Percentiles rank a stretch among this genome's conserved stretches.
These are phyloP conservation scores for Anarsia innoxiella DNA, from an alignment of 2,888 invertebrate species.

Conservation along the genomic window DNA sequence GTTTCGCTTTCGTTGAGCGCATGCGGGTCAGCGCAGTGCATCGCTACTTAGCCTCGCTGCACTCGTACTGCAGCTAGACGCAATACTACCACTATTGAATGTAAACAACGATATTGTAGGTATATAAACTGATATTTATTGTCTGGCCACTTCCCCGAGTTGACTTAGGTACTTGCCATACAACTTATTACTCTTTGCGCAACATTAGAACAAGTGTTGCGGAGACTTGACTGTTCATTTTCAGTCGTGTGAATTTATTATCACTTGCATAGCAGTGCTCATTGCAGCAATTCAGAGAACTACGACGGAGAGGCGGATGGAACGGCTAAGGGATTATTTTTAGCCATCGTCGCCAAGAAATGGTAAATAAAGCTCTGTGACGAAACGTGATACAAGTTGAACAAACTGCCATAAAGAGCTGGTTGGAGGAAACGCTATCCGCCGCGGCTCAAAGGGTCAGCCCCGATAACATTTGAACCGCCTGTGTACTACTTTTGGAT, in stretches of 20 bases:
- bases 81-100: constrained; percentile 13
- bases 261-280: constrained; percentile 25
- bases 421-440: constrained; percentile 45
- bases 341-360: constrained; percentile 36
- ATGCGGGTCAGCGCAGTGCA: constrained; percentile 47
- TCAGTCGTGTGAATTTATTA: constrained; percentile 30
- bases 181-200: too few species aligned
- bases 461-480: constrained; percentile 53
- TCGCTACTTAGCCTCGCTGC: constrained; percentile 29
- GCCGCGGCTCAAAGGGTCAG: constrained; percentile 31
- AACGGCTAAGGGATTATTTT: constrained; percentile 41
- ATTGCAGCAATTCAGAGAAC: constrained; percentile 37
- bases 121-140: not conserved
- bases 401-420: constrained; percentile 56
- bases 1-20: constrained; percentile 61
- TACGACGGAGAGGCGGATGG: constrained; percentile 34
- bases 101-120: not conserved
- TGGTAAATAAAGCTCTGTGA: constrained; percentile 51
- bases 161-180: too few species aligned
- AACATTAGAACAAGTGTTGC: too few species aligned
- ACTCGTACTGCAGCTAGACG: constrained; percentile 24
- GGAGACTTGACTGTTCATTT: not conserved
- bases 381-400: constrained; percentile 53
- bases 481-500: constrained; percentile 60
- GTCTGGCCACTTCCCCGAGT: too few species aligned